Conservation (phyloP, 2,113 vertebrate species). For the Brachyhypopomus occidentalis region DNA sequence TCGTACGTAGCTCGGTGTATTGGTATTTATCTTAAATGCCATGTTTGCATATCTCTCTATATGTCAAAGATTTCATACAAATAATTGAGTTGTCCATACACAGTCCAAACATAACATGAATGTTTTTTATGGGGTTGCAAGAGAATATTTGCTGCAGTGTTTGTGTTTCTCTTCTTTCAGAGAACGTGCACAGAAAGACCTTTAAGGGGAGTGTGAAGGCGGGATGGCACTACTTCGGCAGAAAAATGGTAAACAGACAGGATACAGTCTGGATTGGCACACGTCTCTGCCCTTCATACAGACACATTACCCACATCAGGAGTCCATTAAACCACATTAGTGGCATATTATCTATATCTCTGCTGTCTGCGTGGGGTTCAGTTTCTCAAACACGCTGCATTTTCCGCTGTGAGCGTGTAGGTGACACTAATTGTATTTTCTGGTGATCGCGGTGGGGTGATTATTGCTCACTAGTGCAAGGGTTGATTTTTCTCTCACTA, state of each 20-base stretch:
- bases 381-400: no score
- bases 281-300: background rate
- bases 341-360: background rate
- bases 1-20: constrained; percentile 7
- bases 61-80: background rate
- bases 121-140: background rate
- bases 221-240: constrained; percentile 95
- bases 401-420: no score
- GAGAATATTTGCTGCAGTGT: background rate
- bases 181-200: constrained; percentile 82
- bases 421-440: background rate
- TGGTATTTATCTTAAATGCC: background rate
- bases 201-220: constrained; percentile 86
- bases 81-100: no score
- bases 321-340: no score
- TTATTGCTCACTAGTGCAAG: background rate
- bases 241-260: constrained; percentile 87
- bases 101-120: no score
- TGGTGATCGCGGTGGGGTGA: background rate
- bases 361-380: background rate
- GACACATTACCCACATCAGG: no score
- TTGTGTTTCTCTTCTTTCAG: constrained; percentile 66
- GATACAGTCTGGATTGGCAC: background rate
- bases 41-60: background rate
- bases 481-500: constrained; percentile 56